Evolutionary conservation across 1,140 invertebrate species (phyloP).

Genomic region (Lucilia sericata): DNA sequence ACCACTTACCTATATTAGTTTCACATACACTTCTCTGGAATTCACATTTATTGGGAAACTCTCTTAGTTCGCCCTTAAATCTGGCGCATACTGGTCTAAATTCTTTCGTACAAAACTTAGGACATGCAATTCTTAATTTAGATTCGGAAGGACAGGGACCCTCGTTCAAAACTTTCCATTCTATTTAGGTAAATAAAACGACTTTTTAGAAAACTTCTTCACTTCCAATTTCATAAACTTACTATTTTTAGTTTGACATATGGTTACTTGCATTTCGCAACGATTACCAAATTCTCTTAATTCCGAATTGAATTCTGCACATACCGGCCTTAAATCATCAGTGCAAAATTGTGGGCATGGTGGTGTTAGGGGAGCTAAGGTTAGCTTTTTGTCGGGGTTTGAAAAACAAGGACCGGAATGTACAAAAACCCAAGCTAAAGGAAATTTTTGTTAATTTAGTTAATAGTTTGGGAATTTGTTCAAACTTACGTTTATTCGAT

Average conservation of each 20-base stretch:
- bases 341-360: background rate
- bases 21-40: background rate
- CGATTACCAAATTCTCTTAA: background rate
- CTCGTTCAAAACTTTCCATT: background rate
- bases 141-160: background rate
- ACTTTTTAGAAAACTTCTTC: too few species aligned
- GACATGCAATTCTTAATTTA: background rate
- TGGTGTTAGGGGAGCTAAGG: background rate
- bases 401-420: background rate
- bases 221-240: too few species aligned
- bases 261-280: background rate
- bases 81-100: background rate
- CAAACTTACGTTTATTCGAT: constrained; percentile 6
- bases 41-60: background rate
- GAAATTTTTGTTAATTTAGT: too few species aligned
- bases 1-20: background rate
- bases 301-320: background rate
- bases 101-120: background rate
- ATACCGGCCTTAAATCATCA: background rate
- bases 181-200: too few species aligned
- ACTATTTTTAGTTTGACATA: background rate
- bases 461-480: too few species aligned
- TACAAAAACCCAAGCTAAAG: too few species aligned
- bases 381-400: background rate
- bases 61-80: background rate